Conservation (phyloP, 2,113 vertebrate genomes). For the Macrotis lagotis region DNA sequence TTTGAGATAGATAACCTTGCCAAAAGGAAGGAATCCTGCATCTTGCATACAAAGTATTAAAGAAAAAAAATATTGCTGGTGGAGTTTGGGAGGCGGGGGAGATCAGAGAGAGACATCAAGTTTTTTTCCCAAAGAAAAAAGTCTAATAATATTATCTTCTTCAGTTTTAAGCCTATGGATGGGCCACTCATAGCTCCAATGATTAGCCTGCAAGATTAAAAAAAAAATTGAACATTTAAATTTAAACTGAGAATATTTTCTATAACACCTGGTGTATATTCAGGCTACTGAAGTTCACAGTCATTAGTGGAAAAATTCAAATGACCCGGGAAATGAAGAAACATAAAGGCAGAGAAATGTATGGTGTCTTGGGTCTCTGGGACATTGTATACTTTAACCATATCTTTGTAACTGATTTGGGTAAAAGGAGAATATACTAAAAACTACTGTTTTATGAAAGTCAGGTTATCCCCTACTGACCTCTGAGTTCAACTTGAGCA, state of each 20-base stretch:
- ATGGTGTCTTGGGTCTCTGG: background rate
- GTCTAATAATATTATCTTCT: background rate
- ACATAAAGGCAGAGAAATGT: background rate
- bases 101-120: background rate
- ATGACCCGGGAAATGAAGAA: background rate
- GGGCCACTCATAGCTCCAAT: background rate
- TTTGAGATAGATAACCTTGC: background rate
- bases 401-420: background rate
- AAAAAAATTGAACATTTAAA: background rate
- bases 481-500: background rate
- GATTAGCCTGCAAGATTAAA: background rate
- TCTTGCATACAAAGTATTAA: background rate
- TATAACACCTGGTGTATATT: background rate
- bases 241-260: background rate
- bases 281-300: background rate
- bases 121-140: background rate
- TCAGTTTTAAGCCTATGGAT: background rate
- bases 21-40: background rate
- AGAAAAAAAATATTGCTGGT: background rate
- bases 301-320: background rate
- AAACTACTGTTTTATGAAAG: background rate
- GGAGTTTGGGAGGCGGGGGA: conserved; percentile 11
- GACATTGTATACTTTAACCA: background rate
- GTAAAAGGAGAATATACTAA: background rate
- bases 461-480: background rate